Conservation (phyloP, 1,140 invertebrate species). For the Leucophenga varia region DNA sequence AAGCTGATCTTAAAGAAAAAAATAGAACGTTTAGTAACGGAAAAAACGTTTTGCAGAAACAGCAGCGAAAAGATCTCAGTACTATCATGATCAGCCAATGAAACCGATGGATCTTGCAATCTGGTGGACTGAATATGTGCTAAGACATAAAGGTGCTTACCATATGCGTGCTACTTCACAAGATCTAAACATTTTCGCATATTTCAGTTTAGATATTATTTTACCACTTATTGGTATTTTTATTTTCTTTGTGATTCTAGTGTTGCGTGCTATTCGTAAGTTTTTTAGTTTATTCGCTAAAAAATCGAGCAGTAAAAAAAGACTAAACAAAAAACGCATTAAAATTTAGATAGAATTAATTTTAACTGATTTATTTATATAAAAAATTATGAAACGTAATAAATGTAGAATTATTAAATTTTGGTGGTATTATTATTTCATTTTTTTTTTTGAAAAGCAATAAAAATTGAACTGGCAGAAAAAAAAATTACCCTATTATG, state of each 20-base stretch:
- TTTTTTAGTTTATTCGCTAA: too few relatives aligned
- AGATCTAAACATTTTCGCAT: slow-evolving; percentile 59
- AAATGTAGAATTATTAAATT: too few relatives aligned
- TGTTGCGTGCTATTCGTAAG: too few relatives aligned
- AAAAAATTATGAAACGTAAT: too few relatives aligned
- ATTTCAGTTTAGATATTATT: slow-evolving; percentile 57
- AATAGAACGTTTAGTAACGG: slow-evolving; percentile 38
- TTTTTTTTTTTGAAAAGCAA: too few relatives aligned
- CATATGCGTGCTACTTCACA: slow-evolving; percentile 54
- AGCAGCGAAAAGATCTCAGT: slow-evolving; percentile 58
- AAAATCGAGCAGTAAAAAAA: too few relatives aligned
- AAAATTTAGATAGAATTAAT: too few relatives aligned
- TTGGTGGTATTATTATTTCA: too few relatives aligned
- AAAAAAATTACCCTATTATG: too few relatives aligned
- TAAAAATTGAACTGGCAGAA: too few relatives aligned
- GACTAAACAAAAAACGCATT: too few relatives aligned
- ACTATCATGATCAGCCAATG: slow-evolving; percentile 63
- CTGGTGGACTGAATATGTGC: slow-evolving; percentile 69
- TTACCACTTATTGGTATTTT: not conserved
- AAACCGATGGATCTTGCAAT: slow-evolving; percentile 64
- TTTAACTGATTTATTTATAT: too few relatives aligned
- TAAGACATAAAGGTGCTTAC: slow-evolving; percentile 60
- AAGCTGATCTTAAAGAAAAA: slow-evolving; percentile 29
- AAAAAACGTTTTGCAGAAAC: slow-evolving; percentile 42
- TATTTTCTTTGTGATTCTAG: not conserved